Percentiles rank a stretch among this genome's conserved stretches.
phyloP scores from a whole-genome alignment of 2,888 invertebrate genomes.

The Sarcophaga rosellei region DNA sequence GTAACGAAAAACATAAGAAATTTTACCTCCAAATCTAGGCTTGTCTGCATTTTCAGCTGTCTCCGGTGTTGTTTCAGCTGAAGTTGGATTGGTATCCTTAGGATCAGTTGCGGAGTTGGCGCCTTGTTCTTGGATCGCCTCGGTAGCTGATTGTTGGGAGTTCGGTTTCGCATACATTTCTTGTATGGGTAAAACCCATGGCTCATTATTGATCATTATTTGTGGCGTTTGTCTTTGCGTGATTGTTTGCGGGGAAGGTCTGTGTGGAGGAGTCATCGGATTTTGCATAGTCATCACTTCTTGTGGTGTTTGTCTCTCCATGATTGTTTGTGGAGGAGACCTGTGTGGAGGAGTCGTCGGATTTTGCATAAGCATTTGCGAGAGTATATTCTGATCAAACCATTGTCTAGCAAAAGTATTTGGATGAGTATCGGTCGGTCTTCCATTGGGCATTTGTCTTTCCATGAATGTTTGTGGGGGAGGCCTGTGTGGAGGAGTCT shows the following conservation, averaged over 20 bases:
- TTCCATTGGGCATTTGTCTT: neutral
- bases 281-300: too few species aligned
- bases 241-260: neutral
- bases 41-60: constrained; percentile 70
- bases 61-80: constrained; percentile 74
- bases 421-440: neutral
- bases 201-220: too few species aligned
- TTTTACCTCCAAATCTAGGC: constrained; percentile 77
- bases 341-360: too few species aligned
- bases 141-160: neutral
- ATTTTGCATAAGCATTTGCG: neutral
- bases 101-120: neutral
- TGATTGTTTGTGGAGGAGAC: too few species aligned
- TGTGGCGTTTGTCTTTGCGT: neutral
- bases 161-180: neutral
- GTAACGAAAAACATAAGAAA: constrained; percentile 75
- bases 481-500: too few species aligned
- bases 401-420: constrained; percentile 30
- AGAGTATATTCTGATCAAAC: constrained; percentile 41
- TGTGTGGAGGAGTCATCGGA: too few species aligned
- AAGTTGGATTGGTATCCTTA: constrained; percentile 6
- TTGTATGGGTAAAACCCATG: neutral
- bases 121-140: neutral
- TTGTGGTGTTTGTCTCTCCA: too few species aligned
- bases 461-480: neutral